Percentiles rank a stretch among this genome's conserved stretches.
These are phyloP conservation scores for Psylliodes chrysocephalus DNA, from an alignment of 2,888 invertebrate species.

Conservation along the genomic window DNA sequence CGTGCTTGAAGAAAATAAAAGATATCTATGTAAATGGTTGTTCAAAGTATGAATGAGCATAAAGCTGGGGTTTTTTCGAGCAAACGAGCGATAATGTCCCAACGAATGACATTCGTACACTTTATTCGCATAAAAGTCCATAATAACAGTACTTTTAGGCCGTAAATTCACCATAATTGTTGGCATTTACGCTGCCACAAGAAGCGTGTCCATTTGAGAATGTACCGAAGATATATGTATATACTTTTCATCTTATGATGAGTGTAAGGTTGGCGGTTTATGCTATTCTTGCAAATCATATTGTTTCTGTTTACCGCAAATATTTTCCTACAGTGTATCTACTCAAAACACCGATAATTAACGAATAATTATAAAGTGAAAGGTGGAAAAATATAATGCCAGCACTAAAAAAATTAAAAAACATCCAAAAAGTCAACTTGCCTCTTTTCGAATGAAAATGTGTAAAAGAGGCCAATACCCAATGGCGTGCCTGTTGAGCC, in stretches of 20 bases:
- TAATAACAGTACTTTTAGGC: conserved; percentile 23
- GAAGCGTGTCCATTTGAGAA: conserved; percentile 16
- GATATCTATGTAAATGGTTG: background rate
- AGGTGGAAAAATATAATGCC: too few species aligned
- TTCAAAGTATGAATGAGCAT: conserved; percentile 16
- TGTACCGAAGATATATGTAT: conserved; percentile 12
- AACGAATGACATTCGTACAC: conserved; percentile 15
- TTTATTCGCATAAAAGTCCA: conserved; percentile 18
- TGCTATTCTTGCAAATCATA: background rate
- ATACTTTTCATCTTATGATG: conserved; percentile 14
- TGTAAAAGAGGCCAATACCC: too few species aligned
- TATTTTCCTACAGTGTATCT: background rate
- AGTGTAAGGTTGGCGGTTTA: conserved; percentile 4
- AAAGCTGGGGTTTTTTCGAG: conserved; percentile 8
- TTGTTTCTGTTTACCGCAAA: conserved; percentile 2
- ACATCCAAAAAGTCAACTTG: too few species aligned
- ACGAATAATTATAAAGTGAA: too few species aligned
- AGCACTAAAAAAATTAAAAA: too few species aligned
- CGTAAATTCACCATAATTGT: conserved; percentile 19
- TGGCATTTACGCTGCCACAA: conserved; percentile 13
- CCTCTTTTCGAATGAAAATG: too few species aligned
- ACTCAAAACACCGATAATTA: too few species aligned
- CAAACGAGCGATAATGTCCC: conserved; percentile 11
- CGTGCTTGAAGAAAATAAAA: background rate
- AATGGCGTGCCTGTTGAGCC: too few species aligned